A percentile compares a stretch with the other conserved stretches of the same genome.
These are phyloP conservation scores for Apogon hyalosoma DNA, from an alignment of 2,797 vertebrate species.

Conservation along the genomic window DNA sequence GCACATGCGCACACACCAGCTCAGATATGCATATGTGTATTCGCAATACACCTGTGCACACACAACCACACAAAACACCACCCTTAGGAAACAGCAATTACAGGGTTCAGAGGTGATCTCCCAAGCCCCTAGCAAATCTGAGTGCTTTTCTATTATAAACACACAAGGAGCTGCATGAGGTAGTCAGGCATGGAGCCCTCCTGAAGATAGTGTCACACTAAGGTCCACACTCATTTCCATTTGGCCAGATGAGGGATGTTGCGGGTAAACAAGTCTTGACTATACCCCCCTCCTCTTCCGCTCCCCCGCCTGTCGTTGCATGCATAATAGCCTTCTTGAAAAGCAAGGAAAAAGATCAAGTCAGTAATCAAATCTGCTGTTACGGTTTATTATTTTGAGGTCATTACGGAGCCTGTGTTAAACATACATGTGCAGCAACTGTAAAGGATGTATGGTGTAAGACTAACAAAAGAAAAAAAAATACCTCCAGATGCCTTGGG, in stretches of 20 bases:
- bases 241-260: conserved; percentile 49
- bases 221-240: conserved; percentile 69
- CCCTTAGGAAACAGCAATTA: conserved; percentile 65
- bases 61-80: conserved; percentile 50
- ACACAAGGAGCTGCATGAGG: conserved; percentile 50
- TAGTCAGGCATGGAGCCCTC: conserved; percentile 38
- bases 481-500: conserved; percentile 35
- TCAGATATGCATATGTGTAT: conserved; percentile 27
- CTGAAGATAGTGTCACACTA: conserved; percentile 59
- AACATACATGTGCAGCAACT: conserved; percentile 29
- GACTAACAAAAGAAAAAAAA: conserved; percentile 2
- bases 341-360: conserved; percentile 62
- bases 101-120: conserved; percentile 72
- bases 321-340: conserved; percentile 65
- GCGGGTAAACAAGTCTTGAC: conserved; percentile 70
- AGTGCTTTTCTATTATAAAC: conserved; percentile 67
- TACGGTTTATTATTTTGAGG: conserved; percentile 56
- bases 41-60: conserved; percentile 40
- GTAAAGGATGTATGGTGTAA: background rate
- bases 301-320: conserved; percentile 42
- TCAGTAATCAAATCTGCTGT: conserved; percentile 59
- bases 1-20: conserved; percentile 20
- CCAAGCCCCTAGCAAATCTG: conserved; percentile 50
- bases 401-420: conserved; percentile 31
- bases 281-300: conserved; percentile 3